These are phyloP conservation scores for Rhabdomys dilectus DNA, from an alignment of 2,113 vertebrate genomes.

Conservation along the genomic window DNA sequence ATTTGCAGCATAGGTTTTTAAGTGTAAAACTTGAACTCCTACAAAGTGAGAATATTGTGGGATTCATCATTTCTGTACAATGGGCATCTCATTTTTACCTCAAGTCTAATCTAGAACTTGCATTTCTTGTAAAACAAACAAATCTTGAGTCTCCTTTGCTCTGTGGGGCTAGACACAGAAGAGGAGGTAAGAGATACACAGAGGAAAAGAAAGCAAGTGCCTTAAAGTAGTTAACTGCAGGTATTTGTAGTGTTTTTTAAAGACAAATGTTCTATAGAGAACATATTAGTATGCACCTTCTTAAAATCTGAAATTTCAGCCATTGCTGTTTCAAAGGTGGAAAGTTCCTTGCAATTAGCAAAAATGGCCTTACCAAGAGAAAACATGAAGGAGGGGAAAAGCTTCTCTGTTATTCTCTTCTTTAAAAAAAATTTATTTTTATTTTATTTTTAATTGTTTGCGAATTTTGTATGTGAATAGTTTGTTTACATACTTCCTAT, in stretches of 20 bases:
- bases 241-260: slow-evolving; percentile 1
- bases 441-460: background rate
- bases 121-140: background rate
- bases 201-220: background rate
- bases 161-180: background rate
- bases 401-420: background rate
- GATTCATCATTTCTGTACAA: slow-evolving; percentile 42
- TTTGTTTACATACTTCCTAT: background rate
- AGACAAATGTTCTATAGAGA: slow-evolving; percentile 17
- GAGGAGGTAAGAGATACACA: background rate
- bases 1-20: slow-evolving; percentile 62
- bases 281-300: background rate
- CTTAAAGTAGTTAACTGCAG: background rate
- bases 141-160: background rate
- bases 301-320: slow-evolving; percentile 13
- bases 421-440: background rate
- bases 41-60: background rate
- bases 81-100: slow-evolving; percentile 39
- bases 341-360: slow-evolving; percentile 7
- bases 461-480: background rate
- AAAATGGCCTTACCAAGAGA: background rate
- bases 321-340: background rate
- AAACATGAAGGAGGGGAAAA: background rate
- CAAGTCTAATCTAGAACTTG: background rate
- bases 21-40: slow-evolving; percentile 40